Base-by-base conservation (phyloP, 2,888 invertebrate species). In the Cremastobaeus sp. region DNA sequence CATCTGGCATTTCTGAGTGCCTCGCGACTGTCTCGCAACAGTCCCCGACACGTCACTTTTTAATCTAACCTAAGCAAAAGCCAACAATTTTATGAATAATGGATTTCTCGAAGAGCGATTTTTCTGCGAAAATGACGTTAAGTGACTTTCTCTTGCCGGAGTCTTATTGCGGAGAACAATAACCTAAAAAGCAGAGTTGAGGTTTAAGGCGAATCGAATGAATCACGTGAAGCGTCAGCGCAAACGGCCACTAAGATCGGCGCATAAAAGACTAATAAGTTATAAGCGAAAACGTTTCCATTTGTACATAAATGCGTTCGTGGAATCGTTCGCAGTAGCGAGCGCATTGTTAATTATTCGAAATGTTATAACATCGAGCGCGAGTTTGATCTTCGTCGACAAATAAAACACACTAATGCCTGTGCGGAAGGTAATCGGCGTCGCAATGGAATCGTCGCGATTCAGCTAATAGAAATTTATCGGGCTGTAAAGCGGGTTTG, bases 161-260 rank as follows among this genome's bases (percentile, higher is more conserved):
- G 62, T 30, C 32, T 64, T 65, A 54, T 72, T 72, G 54, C 65
- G 28, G 39, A 47, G 65, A 72, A 72, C 60, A 72, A 72, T 72
- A 52, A 60, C 54, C 54, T 47, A 72, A 71, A 71, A 71, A 71
- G 32, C 71, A 39, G 57, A 64, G 71, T 59, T 52, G 25, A 52
- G 47, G 59, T 60, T 72, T 72, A 54, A 65, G 60, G 32, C 12
- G 72, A 72, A 72, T 60, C 41, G 54, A 72, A 54, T 72, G 72
- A 72, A 72, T 65, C 65, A 65, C 66, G 43, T 66, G 72, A 66
- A 66, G 54, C 60, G 72, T 72, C 72, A 72, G 72, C 71, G 59
- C 35, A 32, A 66, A 72, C 30, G 60, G 41, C 39, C 43, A 60
- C 54, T 59, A 39, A 54, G 54, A 54, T 47, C 20, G 35, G 34